phyloP scores from a whole-genome alignment of 2,888 invertebrate species.

The Acleris literana region DNA sequence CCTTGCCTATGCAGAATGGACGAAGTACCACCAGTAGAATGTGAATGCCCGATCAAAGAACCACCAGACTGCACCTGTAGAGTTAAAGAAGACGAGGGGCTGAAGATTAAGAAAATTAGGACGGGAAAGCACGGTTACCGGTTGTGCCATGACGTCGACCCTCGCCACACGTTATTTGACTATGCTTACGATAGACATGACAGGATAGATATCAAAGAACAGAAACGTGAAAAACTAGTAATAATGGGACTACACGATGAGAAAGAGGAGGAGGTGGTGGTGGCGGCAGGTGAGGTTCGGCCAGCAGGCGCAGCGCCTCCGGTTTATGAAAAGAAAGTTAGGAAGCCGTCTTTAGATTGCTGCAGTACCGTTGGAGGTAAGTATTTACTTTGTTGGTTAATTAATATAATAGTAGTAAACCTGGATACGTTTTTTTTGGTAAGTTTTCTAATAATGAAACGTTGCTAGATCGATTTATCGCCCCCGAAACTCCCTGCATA shows the following conservation, averaged over 20 bases:
- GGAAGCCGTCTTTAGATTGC: slow-evolving; percentile 71
- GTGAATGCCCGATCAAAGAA: slow-evolving; percentile 50
- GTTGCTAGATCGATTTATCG: no score
- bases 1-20: slow-evolving; percentile 65
- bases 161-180: slow-evolving; percentile 72
- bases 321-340: slow-evolving; percentile 58
- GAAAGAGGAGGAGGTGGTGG: slow-evolving; percentile 17
- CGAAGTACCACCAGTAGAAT: slow-evolving; percentile 49
- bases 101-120: slow-evolving; percentile 61
- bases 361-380: slow-evolving; percentile 77
- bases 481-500: no score
- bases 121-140: slow-evolving; percentile 70
- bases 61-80: slow-evolving; percentile 55
- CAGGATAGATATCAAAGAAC: slow-evolving; percentile 55
- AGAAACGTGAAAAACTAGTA: slow-evolving; percentile 55
- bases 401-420: no score
- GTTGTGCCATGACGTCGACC: slow-evolving; percentile 74
- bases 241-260: slow-evolving; percentile 62
- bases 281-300: no score
- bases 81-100: slow-evolving; percentile 46
- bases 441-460: no score
- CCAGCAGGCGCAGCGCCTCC: no score
- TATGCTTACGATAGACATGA: slow-evolving; percentile 68
- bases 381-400: background rate
- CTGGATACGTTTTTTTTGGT: no score